Evolutionary conservation across 2,797 vertebrate species (phyloP).

Genomic region (Pogoniulus pusillus): DNA sequence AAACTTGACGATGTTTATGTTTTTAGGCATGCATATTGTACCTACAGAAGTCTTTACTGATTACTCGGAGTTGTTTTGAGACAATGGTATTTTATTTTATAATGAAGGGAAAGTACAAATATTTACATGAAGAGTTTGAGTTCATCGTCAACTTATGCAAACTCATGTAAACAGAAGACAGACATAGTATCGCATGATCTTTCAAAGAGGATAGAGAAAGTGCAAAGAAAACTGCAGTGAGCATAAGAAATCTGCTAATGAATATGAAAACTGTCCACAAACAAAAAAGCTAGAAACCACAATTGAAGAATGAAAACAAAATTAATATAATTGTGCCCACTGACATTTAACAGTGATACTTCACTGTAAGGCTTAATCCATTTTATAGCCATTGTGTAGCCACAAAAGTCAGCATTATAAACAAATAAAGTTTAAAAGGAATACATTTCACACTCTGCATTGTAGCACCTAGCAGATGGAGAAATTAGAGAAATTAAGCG

Average conservation of each 20-base stretch:
- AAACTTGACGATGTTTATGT: not conserved
- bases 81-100: not conserved
- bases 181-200: not conserved
- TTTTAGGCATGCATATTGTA: not conserved
- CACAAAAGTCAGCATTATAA: not conserved
- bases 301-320: conserved; percentile 47
- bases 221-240: not conserved
- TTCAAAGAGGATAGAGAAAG: not conserved
- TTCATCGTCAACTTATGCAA: not conserved
- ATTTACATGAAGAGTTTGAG: not conserved
- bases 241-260: not conserved
- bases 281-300: conserved; percentile 45
- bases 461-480: not conserved
- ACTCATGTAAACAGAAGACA: not conserved
- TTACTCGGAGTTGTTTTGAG: not conserved
- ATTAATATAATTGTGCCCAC: conserved; percentile 11
- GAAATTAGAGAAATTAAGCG: not conserved
- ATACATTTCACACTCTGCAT: not conserved
- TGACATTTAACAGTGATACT: conserved; percentile 29
- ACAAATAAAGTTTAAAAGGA: not conserved
- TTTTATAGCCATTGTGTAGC: not conserved
- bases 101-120: not conserved
- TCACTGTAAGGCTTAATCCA: not conserved
- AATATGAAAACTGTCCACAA: conserved; percentile 10
- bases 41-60: not conserved